A percentile compares a stretch with the other conserved stretches of the same genome.
Conservation (phyloP, 2,888 invertebrate species). For the Belgica antarctica region DNA sequence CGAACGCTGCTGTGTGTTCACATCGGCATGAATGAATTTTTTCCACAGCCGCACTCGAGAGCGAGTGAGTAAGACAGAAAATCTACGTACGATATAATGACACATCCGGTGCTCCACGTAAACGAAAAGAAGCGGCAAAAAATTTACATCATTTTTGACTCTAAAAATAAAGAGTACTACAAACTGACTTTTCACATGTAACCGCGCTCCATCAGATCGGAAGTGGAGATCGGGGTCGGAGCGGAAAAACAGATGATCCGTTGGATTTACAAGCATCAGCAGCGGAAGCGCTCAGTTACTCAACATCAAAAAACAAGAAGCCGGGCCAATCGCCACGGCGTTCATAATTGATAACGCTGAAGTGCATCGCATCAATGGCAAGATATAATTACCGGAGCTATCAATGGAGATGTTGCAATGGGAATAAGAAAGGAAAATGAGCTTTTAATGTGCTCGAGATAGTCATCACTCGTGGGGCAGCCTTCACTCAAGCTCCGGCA, state of each 20-base stretch:
- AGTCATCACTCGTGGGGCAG: neutral
- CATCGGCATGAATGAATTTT: slow-evolving; percentile 24
- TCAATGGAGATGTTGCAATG: neutral
- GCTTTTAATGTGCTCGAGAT: slow-evolving; percentile 5
- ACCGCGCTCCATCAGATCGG: neutral
- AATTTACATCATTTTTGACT: slow-evolving; percentile 14
- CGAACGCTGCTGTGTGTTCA: neutral
- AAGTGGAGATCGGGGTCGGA: too few species aligned
- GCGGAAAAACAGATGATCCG: slow-evolving; percentile 20
- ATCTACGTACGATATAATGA: slow-evolving; percentile 19
- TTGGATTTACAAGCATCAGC: neutral
- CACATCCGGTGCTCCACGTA: slow-evolving; percentile 34
- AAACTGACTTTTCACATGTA: too few species aligned
- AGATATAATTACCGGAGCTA: neutral
- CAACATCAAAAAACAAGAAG: neutral
- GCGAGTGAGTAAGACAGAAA: neutral
- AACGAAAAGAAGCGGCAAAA: neutral
- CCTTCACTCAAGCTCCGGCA: neutral
- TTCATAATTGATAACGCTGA: slow-evolving; percentile 20
- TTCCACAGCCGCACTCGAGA: neutral
- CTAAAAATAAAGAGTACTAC: too few species aligned
- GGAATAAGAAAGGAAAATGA: neutral
- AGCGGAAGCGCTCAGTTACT: slow-evolving; percentile 31
- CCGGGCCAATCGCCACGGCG: neutral
- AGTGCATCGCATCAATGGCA: slow-evolving; percentile 12